Evolutionary conservation across 2,888 invertebrate species (phyloP), one percentile per base, ranked within the genome.

Genomic region (Trachelus stipa): DNA sequence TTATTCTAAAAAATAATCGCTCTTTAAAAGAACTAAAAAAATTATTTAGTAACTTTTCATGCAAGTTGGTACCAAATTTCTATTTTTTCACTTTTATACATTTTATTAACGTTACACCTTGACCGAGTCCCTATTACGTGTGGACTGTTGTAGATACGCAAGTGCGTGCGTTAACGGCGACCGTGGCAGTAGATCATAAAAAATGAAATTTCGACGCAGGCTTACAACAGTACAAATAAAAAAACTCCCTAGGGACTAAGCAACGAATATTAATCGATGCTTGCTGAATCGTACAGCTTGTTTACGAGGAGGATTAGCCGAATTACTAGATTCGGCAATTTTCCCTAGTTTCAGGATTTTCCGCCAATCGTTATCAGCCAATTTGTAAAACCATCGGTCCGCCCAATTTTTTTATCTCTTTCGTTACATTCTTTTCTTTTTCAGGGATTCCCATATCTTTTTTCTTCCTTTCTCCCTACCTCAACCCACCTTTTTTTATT

Each of bases 341-440:
- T 71, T 71, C 12, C 12, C 12, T 34, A 71, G 71, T 34, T 71
- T 71, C 33, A 31, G 56, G 71, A 71, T 71, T 71, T 71, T 71
- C 12, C 34, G 12, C 31, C 71, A 71, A 71, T 71, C 71, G 71
- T 71, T 71, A 71, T 71, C 71, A 71, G 33, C 34, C 71, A 71
- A 71, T 34, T 71, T 11, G 71, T 31, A 71, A 71, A 71, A 71
- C 31, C 31, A 30, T 71, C 71, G 71, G 31, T 33, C 6, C 9
- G 23, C 9, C 0, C 56, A 11, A 33, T 31, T 34, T 34, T 69
- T 34, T 31, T 56, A 6, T 40, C 23, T 40, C 40, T 40, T 6
- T 40, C 23, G 40, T 6, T 56, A 56, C 1, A 56, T 23, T 56
- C 40, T 9, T 40, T 40, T 40, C 34, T 56, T 23, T 56, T 9